Conservation (phyloP, 2,888 invertebrate genomes). For the Andrena hattorfiana region DNA sequence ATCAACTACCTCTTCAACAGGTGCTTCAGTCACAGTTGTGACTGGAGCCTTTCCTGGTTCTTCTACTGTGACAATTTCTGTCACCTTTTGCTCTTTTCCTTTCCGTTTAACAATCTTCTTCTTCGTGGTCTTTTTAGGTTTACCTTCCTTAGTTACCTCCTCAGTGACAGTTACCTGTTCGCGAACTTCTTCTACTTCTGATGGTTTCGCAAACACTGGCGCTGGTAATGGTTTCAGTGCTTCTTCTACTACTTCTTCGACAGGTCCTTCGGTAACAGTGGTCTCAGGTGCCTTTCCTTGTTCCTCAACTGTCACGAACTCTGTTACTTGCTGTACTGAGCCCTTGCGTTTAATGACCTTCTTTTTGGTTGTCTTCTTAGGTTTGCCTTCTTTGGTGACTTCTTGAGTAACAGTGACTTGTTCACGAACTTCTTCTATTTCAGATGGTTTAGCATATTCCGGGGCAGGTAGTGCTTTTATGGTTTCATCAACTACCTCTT, state of each 20-base stretch:
- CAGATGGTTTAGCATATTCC: conserved; percentile 77
- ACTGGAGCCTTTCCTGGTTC: conserved; percentile 73
- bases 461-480: conserved; percentile 43
- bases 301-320: conserved; percentile 76
- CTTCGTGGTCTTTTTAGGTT: conserved; percentile 80
- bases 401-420: conserved; percentile 71
- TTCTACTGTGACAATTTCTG: conserved; percentile 74
- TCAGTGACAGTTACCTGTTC: not conserved
- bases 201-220: no score
- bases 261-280: conserved; percentile 59
- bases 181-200: no score
- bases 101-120: conserved; percentile 82
- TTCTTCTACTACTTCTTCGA: conserved; percentile 80
- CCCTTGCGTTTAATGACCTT: conserved; percentile 59
- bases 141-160: conserved; percentile 77
- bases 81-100: conserved; percentile 68
- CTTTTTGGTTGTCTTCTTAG: conserved; percentile 75
- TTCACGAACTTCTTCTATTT: conserved; percentile 64
- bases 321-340: conserved; percentile 68
- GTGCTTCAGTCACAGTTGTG: conserved; percentile 52
- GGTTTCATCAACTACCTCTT: conserved; percentile 64
- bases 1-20: conserved; percentile 81
- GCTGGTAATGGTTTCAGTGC: no score
- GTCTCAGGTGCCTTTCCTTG: conserved; percentile 69
- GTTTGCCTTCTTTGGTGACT: conserved; percentile 68